A percentile compares a stretch with the other conserved stretches of the same genome.
phyloP scores from a whole-genome alignment of 2,888 invertebrate genomes.

The Napeogenes inachia region DNA sequence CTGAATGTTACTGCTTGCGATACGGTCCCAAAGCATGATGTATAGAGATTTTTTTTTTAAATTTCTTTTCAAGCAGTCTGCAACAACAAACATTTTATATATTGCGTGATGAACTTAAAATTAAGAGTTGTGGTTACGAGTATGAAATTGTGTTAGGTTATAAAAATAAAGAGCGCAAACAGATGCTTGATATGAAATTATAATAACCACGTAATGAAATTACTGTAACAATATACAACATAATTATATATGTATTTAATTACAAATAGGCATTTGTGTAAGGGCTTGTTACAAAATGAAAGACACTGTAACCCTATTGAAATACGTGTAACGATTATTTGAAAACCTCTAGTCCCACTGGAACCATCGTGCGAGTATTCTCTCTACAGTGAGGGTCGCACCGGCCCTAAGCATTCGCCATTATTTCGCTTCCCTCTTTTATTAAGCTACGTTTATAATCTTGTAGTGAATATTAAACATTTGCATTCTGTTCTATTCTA shows the following conservation, averaged over 20 bases:
- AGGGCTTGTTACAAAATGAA: conserved; percentile 79
- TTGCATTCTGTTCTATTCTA: conserved; percentile 75
- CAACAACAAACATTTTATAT: conserved; percentile 35
- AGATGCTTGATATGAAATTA: conserved; percentile 71
- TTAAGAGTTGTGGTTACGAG: conserved; percentile 23
- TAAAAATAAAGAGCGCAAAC: conserved; percentile 44
- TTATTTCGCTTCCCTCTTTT: conserved; percentile 64
- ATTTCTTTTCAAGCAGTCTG: conserved; percentile 73
- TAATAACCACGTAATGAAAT: conserved; percentile 76
- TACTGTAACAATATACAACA: conserved; percentile 76
- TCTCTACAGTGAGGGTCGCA: conserved; percentile 35
- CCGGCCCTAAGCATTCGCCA: conserved; percentile 26
- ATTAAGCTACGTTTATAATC: conserved; percentile 70
- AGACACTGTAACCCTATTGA: conserved; percentile 80
- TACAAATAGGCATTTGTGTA: conserved; percentile 79
- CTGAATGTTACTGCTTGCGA: conserved; percentile 60
- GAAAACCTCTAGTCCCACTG: conserved; percentile 84
- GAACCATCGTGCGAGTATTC: conserved; percentile 73
- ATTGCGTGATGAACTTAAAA: conserved; percentile 30
- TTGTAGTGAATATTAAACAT: conserved; percentile 71
- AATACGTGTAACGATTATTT: conserved; percentile 73
- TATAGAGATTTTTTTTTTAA: conserved; percentile 74
- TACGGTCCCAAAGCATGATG: conserved; percentile 66
- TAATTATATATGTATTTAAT: conserved; percentile 55
- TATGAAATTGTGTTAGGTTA: conserved; percentile 32